A percentile compares a stretch with the other conserved stretches of the same genome.
These are phyloP conservation scores for Caretta caretta DNA, from an alignment of 2,113 vertebrate species.

Conservation along the genomic window DNA sequence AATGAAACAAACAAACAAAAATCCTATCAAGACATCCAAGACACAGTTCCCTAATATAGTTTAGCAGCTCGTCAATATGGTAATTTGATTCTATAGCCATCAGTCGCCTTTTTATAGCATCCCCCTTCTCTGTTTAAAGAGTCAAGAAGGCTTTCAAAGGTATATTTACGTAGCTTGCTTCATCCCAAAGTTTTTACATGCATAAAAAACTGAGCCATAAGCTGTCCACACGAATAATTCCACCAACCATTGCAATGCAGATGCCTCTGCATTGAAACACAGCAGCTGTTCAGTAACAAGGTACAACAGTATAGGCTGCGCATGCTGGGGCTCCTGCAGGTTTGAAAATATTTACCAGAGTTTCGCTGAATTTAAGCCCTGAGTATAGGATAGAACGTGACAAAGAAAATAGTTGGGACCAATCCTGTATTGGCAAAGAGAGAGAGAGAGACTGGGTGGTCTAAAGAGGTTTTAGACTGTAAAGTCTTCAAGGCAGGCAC, in stretches of 20 bases:
- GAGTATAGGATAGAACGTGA: neutral
- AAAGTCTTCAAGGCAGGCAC: neutral
- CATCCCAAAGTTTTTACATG: neutral
- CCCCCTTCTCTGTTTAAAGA: neutral
- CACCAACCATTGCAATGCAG: neutral
- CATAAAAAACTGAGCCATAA: neutral
- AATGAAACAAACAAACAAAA: conserved; percentile 45
- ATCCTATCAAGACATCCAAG: neutral
- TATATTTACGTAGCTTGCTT: neutral
- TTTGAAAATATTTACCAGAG: no score
- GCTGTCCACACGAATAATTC: neutral
- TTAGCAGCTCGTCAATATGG: neutral
- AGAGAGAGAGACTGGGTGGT: neutral
- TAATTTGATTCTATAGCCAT: neutral
- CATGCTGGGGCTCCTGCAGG: no score
- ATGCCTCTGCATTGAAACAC: neutral
- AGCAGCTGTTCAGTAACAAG: neutral
- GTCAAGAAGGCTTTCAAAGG: neutral
- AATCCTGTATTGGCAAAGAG: neutral
- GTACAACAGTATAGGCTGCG: neutral
- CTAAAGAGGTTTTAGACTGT: neutral
- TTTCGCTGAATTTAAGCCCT: no score
- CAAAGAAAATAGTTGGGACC: neutral
- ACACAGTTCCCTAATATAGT: neutral
- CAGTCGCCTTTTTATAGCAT: neutral